These are phyloP conservation scores for Pontoporia blainvillei DNA, from an alignment of 2,113 vertebrate genomes.

Conservation along the genomic window DNA sequence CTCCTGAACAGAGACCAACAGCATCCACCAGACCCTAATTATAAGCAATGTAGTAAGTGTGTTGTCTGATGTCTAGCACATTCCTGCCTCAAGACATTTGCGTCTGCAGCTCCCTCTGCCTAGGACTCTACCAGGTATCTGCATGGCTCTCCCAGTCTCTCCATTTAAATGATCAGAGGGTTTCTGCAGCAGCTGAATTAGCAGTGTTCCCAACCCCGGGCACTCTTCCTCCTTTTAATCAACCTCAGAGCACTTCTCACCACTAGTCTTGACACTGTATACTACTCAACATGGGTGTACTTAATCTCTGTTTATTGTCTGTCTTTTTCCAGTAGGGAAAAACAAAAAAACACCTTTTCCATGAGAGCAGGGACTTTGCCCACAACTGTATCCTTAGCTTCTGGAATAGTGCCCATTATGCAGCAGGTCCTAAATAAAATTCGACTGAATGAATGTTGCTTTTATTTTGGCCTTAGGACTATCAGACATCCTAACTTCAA, in stretches of 20 bases:
- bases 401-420: background rate
- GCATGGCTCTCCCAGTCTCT: too few species aligned
- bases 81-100: background rate
- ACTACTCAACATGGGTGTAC: background rate
- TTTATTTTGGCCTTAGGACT: background rate
- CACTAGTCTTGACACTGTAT: background rate
- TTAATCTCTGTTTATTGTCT: background rate
- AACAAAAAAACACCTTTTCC: background rate
- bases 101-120: background rate
- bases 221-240: background rate
- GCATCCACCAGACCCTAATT: background rate
- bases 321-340: background rate
- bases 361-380: background rate
- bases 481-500: background rate
- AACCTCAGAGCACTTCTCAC: background rate
- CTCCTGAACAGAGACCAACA: background rate
- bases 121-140: background rate
- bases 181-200: background rate
- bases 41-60: background rate
- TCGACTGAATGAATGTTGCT: background rate
- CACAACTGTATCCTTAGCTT: background rate
- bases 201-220: rapidly evolving
- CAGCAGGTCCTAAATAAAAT: background rate
- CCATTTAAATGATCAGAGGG: background rate
- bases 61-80: background rate